Conservation (phyloP, 2,888 invertebrate genomes). For the Salpingus planirostris region DNA sequence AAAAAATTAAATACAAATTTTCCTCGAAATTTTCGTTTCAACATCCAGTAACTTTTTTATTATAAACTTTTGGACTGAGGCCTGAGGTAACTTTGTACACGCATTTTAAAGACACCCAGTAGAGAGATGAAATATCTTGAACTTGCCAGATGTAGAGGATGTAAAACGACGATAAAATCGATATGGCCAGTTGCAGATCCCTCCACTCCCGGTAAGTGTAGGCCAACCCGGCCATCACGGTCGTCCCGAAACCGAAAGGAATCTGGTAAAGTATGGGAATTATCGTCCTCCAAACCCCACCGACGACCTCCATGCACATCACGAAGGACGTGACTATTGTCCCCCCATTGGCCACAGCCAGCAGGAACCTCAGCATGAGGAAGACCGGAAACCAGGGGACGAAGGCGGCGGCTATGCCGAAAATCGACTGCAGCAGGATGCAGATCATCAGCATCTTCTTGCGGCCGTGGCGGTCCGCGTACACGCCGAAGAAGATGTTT, state of each 20-base stretch:
- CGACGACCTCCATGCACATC: conserved; percentile 55
- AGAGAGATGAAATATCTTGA: neutral
- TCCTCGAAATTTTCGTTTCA: too few relatives aligned
- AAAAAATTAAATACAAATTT: too few relatives aligned
- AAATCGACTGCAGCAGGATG: conserved; percentile 47
- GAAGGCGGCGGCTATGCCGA: conserved; percentile 47
- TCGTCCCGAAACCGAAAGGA: conserved; percentile 53
- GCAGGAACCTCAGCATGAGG: conserved; percentile 46
- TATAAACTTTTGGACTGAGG: too few relatives aligned
- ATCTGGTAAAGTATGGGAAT: conserved; percentile 55
- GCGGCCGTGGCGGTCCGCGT: conserved; percentile 55
- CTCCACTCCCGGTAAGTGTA: conserved; percentile 55
- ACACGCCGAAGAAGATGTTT: conserved; percentile 49
- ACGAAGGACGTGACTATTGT: conserved; percentile 58
- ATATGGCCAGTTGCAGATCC: conserved; percentile 48
- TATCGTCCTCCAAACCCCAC: conserved; percentile 52
- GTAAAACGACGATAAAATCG: conserved; percentile 45
- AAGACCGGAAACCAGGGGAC: conserved; percentile 49
- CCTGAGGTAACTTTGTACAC: too few relatives aligned
- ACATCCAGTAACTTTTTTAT: too few relatives aligned
- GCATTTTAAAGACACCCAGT: too few relatives aligned
- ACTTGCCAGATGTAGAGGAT: conserved; percentile 44
- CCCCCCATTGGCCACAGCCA: conserved; percentile 54
- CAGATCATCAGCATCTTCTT: conserved; percentile 49
- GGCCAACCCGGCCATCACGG: conserved; percentile 49